Evolutionary conservation across 2,113 vertebrate species (phyloP).

Genomic region (zebrafish (Danio rerio)): DNA sequence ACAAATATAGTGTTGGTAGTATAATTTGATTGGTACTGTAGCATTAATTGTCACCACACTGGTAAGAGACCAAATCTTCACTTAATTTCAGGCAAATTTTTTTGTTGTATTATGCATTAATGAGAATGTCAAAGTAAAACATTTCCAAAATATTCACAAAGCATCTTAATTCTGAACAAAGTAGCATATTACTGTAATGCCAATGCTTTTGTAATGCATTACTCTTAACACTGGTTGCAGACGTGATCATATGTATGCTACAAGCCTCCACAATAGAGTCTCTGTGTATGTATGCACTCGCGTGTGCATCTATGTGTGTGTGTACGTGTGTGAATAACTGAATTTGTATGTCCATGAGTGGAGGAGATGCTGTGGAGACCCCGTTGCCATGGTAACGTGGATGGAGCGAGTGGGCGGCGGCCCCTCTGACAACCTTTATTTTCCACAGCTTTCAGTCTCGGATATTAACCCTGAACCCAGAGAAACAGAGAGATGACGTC

Average conservation of each 20-base stretch:
- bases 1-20: no score
- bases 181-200: no score
- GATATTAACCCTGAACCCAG: conserved; percentile 66
- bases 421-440: conserved; percentile 75
- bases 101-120: not conserved
- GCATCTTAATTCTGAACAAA: no score
- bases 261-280: conserved; percentile 61
- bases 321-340: conserved; percentile 75
- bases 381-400: conserved; percentile 74
- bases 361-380: conserved; percentile 61
- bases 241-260: conserved; percentile 65
- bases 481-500: not conserved
- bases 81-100: no score
- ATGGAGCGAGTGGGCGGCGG: conserved; percentile 67
- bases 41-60: no score
- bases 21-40: no score
- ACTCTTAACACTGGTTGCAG: conserved; percentile 11
- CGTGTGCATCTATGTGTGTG: not conserved
- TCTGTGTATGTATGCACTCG: conserved; percentile 60
- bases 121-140: no score
- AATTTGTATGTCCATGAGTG: conserved; percentile 71
- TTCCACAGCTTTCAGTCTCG: conserved; percentile 69
- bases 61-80: no score
- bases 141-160: no score
- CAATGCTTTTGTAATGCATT: no score